Percentiles rank a stretch among this genome's conserved stretches.
phyloP scores from a whole-genome alignment of 2,113 vertebrate species.

The Eurystomus gularis region DNA sequence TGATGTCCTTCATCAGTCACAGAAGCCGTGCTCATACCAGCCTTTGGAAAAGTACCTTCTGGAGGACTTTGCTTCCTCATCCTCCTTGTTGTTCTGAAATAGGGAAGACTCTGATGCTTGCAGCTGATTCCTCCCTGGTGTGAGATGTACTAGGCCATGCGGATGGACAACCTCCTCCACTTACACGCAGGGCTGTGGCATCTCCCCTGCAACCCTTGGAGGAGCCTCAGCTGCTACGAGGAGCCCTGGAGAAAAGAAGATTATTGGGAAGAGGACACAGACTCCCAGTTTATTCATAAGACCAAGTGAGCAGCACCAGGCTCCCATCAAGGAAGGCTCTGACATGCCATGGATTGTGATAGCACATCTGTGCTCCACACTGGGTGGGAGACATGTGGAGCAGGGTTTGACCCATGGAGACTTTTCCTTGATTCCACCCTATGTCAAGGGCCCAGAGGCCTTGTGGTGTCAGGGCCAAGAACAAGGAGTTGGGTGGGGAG shows the following conservation, averaged over 20 bases:
- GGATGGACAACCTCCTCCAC: background rate
- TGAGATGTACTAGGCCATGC: background rate
- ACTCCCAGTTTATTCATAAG: background rate
- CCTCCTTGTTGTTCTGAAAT: background rate
- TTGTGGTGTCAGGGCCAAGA: background rate
- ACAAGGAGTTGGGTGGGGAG: background rate
- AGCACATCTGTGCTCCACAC: too few species aligned
- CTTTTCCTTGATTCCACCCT: background rate
- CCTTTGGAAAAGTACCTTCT: background rate
- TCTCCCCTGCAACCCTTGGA: background rate
- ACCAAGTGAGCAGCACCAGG: background rate
- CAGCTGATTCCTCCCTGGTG: background rate
- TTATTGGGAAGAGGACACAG: background rate
- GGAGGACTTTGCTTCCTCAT: background rate
- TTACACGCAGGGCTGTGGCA: accelerated
- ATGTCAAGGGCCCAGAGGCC: background rate
- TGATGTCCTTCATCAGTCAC: accelerated
- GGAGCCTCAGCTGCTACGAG: background rate
- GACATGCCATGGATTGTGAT: background rate
- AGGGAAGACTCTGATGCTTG: background rate
- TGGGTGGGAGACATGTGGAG: background rate
- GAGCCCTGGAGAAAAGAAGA: background rate
- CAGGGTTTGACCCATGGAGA: background rate
- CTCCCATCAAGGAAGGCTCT: background rate
- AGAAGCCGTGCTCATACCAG: background rate